Evolutionary conservation across 2,113 vertebrate genomes (phyloP).

Genomic region (Channa argus): DNA sequence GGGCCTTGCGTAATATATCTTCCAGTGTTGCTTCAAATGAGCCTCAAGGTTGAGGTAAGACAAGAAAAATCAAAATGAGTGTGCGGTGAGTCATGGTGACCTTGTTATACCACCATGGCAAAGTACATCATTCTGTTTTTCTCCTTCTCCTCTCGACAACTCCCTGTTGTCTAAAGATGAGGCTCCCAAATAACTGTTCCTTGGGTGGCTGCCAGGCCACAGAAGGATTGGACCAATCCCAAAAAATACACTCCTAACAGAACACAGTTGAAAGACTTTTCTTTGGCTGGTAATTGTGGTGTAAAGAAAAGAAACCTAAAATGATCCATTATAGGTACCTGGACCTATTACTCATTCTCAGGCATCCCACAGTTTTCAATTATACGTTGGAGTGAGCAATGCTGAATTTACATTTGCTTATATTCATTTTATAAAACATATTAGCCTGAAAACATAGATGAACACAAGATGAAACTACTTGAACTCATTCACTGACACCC

Average conservation of each 20-base stretch:
- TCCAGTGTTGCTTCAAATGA: slow-evolving; percentile 28
- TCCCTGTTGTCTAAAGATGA: slow-evolving; percentile 56
- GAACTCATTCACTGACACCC: too few species aligned
- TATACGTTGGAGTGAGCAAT: slow-evolving; percentile 35
- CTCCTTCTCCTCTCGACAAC: slow-evolving; percentile 42
- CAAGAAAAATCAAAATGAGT: slow-evolving; percentile 34
- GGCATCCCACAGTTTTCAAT: slow-evolving; percentile 48
- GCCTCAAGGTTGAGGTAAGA: slow-evolving; percentile 51
- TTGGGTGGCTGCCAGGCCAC: slow-evolving; percentile 54
- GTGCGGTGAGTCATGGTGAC: slow-evolving; percentile 44
- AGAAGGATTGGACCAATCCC: slow-evolving; percentile 47
- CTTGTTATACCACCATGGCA: slow-evolving; percentile 31
- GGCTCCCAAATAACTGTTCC: slow-evolving; percentile 38
- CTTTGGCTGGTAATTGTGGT: slow-evolving; percentile 56
- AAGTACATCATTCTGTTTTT: slow-evolving; percentile 67
- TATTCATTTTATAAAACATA: neutral
- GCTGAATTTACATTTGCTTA: slow-evolving; percentile 30
- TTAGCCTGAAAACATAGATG: neutral
- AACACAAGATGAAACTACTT: neutral
- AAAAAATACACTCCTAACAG: slow-evolving; percentile 51
- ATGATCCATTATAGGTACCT: slow-evolving; percentile 46
- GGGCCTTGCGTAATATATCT: slow-evolving; percentile 4
- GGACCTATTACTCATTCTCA: slow-evolving; percentile 49
- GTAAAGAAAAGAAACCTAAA: slow-evolving; percentile 55
- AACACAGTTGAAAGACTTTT: slow-evolving; percentile 55